A percentile compares a stretch with the other conserved stretches of the same genome.
These are phyloP conservation scores for Megaceryle maxima DNA, from an alignment of 2,113 vertebrate genomes.

Conservation along the genomic window DNA sequence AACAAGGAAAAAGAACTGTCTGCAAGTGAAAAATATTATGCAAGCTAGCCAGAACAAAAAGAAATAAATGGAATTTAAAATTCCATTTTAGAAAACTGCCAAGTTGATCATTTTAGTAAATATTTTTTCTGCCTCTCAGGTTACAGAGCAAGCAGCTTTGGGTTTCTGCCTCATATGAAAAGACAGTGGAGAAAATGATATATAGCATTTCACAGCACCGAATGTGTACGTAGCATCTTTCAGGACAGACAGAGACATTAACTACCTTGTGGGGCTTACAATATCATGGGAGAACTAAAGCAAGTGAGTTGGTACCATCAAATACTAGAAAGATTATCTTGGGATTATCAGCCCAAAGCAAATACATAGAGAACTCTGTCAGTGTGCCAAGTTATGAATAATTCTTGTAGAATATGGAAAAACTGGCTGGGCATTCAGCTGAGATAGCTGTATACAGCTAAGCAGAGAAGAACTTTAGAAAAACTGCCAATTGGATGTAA, in stretches of 20 bases:
- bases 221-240: neutral
- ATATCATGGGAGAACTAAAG: neutral
- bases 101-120: neutral
- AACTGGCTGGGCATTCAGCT: neutral
- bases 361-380: neutral
- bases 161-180: neutral
- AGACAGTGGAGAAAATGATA: neutral
- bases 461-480: neutral
- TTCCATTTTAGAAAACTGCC: neutral
- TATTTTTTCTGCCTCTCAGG: neutral
- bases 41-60: neutral
- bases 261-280: neutral
- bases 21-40: neutral
- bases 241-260: neutral
- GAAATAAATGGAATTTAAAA: neutral
- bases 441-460: neutral
- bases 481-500: neutral
- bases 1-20: neutral
- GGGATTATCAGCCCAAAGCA: neutral
- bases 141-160: neutral
- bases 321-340: neutral
- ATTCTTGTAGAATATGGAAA: neutral
- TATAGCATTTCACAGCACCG: neutral
- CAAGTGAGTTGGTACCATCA: neutral
- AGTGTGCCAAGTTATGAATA: neutral